Conservation (phyloP, 1,140 invertebrate genomes). For the Chionoecetes opilio region DNA sequence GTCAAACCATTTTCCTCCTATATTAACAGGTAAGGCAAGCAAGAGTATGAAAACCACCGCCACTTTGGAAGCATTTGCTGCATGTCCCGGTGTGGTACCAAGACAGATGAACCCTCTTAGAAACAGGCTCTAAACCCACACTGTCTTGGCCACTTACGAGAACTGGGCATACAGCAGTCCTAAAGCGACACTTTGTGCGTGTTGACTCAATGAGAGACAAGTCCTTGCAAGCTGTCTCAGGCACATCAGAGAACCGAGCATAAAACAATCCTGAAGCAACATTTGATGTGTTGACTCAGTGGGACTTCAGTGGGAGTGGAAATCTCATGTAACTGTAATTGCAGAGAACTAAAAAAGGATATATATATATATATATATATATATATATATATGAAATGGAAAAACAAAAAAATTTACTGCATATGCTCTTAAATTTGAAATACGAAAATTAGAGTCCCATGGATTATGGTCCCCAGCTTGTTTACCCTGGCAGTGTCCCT, state of each 20-base stretch:
- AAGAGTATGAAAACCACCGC: slow-evolving; percentile 72
- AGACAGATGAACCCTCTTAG: slow-evolving; percentile 50
- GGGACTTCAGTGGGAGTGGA: neutral
- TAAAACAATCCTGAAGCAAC: slow-evolving; percentile 1
- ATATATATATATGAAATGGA: neutral
- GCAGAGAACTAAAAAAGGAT: neutral
- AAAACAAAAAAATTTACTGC: neutral
- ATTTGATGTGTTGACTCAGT: slow-evolving; percentile 29
- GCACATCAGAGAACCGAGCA: slow-evolving; percentile 18
- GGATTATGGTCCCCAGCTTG: slow-evolving; percentile 45
- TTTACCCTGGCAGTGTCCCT: slow-evolving; percentile 42
- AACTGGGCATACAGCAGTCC: slow-evolving; percentile 56
- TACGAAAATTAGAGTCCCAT: neutral
- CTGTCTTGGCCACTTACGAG: slow-evolving; percentile 58
- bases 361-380: no score
- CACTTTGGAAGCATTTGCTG: slow-evolving; percentile 66
- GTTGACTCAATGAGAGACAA: slow-evolving; percentile 62
- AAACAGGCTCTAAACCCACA: slow-evolving; percentile 44
- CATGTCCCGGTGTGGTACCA: slow-evolving; percentile 51
- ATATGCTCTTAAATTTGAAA: neutral
- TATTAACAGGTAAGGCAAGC: slow-evolving; percentile 73
- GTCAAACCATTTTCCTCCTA: slow-evolving; percentile 63
- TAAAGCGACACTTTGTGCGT: slow-evolving; percentile 76
- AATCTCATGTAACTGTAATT: neutral
- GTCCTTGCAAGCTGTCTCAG: slow-evolving; percentile 12